Evolutionary conservation across 92 coral and sea anemone genomes (phyloP).

Genomic region (Isaurus tuberculatus): DNA sequence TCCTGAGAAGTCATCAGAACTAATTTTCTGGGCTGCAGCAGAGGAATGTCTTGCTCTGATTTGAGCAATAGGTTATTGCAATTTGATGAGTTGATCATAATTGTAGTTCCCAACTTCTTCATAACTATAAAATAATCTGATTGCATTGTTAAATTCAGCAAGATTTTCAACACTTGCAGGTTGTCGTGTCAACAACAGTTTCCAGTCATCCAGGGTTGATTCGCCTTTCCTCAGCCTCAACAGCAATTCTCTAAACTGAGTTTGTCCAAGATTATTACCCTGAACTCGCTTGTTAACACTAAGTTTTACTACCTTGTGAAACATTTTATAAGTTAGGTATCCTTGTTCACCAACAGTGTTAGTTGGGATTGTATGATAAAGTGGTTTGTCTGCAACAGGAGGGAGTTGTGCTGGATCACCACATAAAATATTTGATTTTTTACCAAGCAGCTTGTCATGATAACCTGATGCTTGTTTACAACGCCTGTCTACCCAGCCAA

Average conservation of each 20-base stretch:
- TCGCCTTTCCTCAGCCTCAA: conserved; percentile 48
- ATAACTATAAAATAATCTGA: conserved; percentile 69
- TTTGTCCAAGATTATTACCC: conserved; percentile 67
- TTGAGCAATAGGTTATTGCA: conserved; percentile 57
- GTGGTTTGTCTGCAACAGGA: conserved; percentile 87
- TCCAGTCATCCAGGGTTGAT: conserved; percentile 33
- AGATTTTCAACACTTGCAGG: conserved; percentile 54
- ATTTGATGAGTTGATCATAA: conserved; percentile 55
- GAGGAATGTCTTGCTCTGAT: conserved; percentile 69
- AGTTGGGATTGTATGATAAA: conserved; percentile 71
- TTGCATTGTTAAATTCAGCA: conserved; percentile 59
- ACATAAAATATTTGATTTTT: conserved; percentile 67
- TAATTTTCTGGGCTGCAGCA: conserved; percentile 53
- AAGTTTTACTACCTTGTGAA: conserved; percentile 73
- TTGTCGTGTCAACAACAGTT: conserved; percentile 31
- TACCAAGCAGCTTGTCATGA: conserved; percentile 68
- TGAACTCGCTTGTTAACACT: conserved; percentile 71
- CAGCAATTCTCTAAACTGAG: conserved; percentile 68
- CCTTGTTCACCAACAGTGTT: conserved; percentile 77
- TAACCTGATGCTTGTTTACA: conserved; percentile 71
- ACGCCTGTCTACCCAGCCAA: conserved; percentile 79
- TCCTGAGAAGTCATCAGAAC: conserved; percentile 69
- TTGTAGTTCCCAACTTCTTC: conserved; percentile 67
- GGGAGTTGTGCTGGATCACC: conserved; percentile 82
- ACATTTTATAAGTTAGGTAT: conserved; percentile 70